Evolutionary conservation across 2,888 invertebrate genomes (phyloP).

Genomic region (Cistogaster globosa): DNA sequence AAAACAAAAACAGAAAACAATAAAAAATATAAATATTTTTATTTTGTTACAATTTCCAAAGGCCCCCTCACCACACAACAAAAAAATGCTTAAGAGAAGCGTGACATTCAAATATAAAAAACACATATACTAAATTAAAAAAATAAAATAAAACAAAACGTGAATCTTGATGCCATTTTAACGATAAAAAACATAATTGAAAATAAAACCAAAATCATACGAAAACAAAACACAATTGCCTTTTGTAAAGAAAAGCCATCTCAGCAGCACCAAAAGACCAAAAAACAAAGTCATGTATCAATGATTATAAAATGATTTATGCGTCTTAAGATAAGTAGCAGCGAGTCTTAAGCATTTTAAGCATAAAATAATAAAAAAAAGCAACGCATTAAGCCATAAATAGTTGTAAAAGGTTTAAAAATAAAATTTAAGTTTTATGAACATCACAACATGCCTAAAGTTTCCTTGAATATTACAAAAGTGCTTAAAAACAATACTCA

Average conservation of each 20-base stretch:
- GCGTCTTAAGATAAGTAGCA: constrained; percentile 54
- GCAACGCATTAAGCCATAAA: background rate
- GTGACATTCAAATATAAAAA: constrained; percentile 49
- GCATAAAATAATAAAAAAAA: constrained; percentile 7
- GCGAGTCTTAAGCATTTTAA: constrained; percentile 12
- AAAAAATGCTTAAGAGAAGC: constrained; percentile 48
- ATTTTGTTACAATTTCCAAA: constrained; percentile 48
- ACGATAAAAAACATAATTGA: constrained; percentile 71
- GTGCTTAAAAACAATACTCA: constrained; percentile 7
- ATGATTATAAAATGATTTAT: constrained; percentile 70
- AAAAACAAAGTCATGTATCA: constrained; percentile 52
- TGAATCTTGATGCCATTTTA: constrained; percentile 65
- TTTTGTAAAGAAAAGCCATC: constrained; percentile 5
- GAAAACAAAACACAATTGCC: constrained; percentile 31
- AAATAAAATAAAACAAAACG: constrained; percentile 40
- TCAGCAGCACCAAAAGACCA: background rate
- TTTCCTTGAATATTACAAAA: background rate
- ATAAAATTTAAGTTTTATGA: constrained; percentile 19
- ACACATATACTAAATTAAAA: constrained; percentile 35
- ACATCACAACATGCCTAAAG: background rate
- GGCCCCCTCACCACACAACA: background rate
- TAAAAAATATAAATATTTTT: constrained; percentile 64
- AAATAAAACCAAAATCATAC: constrained; percentile 35
- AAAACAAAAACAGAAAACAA: constrained; percentile 53
- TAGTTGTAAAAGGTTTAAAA: background rate